Evolutionary conservation across 2,888 invertebrate genomes (phyloP).

Genomic region (Craniophora ligustri): DNA sequence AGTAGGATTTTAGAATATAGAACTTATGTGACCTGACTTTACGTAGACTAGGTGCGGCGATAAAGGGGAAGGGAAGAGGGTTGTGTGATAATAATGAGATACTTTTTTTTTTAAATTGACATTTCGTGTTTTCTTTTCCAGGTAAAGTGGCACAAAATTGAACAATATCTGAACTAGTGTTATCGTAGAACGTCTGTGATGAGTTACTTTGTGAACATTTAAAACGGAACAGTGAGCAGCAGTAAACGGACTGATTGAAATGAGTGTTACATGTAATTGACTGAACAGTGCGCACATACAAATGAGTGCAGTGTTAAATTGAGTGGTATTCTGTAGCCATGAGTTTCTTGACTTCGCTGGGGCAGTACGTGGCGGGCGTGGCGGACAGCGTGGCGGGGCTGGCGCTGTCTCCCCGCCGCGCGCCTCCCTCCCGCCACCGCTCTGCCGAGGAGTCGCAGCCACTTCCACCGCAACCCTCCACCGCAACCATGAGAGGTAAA

Average conservation of each 20-base stretch:
- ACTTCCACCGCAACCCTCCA: constrained; percentile 77
- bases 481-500: constrained; percentile 78
- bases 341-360: constrained; percentile 96
- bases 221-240: constrained; percentile 12
- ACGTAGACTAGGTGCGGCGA: too few relatives aligned
- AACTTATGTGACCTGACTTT: neutral
- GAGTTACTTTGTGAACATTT: constrained; percentile 21
- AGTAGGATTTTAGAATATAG: too few relatives aligned
- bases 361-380: constrained; percentile 95
- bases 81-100: too few relatives aligned
- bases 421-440: constrained; percentile 91
- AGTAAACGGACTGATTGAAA: constrained; percentile 7
- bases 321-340: constrained; percentile 78
- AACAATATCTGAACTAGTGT: neutral
- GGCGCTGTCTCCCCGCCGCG: constrained; percentile 92
- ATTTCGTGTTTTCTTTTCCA: constrained; percentile 22
- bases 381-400: constrained; percentile 95
- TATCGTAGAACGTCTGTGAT: constrained; percentile 1
- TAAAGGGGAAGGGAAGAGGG: neutral
- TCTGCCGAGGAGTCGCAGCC: constrained; percentile 86
- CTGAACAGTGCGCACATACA: constrained; percentile 33
- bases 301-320: constrained; percentile 56
- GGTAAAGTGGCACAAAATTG: constrained; percentile 8
- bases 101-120: constrained; percentile 1
- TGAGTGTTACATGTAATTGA: constrained; percentile 24